Base-by-base conservation (phyloP, 2,888 invertebrate genomes). In the Zhengitettix transpicula region DNA sequence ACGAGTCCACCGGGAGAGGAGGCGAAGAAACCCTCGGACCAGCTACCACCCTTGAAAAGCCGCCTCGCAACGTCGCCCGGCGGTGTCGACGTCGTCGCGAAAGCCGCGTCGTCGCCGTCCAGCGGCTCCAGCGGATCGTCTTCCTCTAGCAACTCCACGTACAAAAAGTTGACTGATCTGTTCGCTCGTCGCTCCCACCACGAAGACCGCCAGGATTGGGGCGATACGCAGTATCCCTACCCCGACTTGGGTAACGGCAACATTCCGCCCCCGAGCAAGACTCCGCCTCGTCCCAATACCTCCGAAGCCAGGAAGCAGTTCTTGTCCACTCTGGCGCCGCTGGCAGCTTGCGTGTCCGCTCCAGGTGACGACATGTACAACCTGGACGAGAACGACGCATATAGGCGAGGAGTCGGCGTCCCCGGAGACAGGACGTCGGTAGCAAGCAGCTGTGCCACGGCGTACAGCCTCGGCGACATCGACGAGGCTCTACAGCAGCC, bases 291-390 rank as follows among this genome's bases (percentile, higher is more conserved):
- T 47, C 60, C 64, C 47, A 66, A 73, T 42, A 76, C 79, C 1
- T 77, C 79, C 60, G 87, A 87, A 67, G 80, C 84, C 0, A 79
- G 87, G 53, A 80, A 86, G 60, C 89, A 89, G 72, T 89, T 90
- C 71, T 73, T 89, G 40, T 84, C 89, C 0, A 87, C 86, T 0
- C 71, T 89, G 60, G 87, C 88, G 0, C 89, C 89, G 0, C 73
- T 89, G 52, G 86, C 85, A 1, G 84, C 88, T 1, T 89, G 89
- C 68, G 89, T 87, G 11, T 81, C 83, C 0, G 77, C 76, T 51
- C 47, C 52, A 10, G 62, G 61, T 10, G 60, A 61, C 17, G 72
- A 77, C 0, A 78, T 76, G 60, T 74, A 16, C 11, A 60, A 56
- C 9, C 58, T 60, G 57, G 58, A n/a, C 28, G 51, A 56, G 41